Percentiles rank a stretch among this genome's conserved stretches.
Evolutionary conservation across 2,797 vertebrate species (phyloP).

Genomic region (Pseudotriccus pelzelni): DNA sequence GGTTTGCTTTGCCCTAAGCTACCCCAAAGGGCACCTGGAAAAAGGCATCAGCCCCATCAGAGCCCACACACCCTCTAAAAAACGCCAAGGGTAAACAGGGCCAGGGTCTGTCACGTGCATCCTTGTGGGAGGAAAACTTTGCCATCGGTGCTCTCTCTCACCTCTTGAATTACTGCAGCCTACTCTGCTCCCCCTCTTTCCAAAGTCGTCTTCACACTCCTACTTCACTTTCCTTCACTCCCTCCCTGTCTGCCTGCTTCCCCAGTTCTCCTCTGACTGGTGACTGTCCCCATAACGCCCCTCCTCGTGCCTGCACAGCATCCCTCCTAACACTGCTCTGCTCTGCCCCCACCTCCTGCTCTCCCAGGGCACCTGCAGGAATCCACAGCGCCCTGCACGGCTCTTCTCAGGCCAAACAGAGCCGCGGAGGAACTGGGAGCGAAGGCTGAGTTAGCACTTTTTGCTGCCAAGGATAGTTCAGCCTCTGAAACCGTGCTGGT

Average conservation of each 20-base stretch:
- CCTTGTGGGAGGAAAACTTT: neutral
- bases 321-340: neutral
- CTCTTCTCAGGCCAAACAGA: neutral
- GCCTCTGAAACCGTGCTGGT: neutral
- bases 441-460: slow-evolving; percentile 38
- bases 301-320: neutral
- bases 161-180: neutral
- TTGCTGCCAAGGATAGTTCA: neutral
- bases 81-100: neutral
- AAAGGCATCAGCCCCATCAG: neutral
- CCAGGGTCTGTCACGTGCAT: neutral
- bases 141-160: neutral
- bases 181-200: neutral
- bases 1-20: neutral
- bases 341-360: neutral
- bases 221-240: neutral
- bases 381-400: neutral
- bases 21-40: neutral
- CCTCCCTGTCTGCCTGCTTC: neutral
- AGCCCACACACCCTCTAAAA: neutral
- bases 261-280: neutral
- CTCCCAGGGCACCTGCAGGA: neutral
- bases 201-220: neutral
- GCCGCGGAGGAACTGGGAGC: neutral
- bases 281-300: neutral